Evolutionary conservation across 2,888 invertebrate genomes (phyloP), one percentile per base, ranked within the genome.

Genomic region (Ectemnius lituratus): DNA sequence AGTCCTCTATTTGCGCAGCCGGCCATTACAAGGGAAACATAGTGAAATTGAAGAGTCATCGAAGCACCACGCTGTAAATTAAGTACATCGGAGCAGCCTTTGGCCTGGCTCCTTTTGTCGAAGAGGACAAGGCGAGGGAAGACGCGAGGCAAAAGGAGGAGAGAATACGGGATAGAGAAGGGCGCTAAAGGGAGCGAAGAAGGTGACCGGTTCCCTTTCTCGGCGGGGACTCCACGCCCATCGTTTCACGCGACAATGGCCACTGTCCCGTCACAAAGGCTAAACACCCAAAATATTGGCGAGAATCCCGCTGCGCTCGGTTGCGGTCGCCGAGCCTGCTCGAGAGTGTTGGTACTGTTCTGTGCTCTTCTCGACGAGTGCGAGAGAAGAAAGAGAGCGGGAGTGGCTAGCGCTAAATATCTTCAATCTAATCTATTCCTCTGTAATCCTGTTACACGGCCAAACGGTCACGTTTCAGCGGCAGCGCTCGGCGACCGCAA

Each of bases 231-330:
- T 73, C 61, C 83, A 81, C 80, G 81, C 75, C 82, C 80, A 80
- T 79, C 76, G 73, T 72, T 70, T 73, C 73, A 49, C 74, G 57
- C 72, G 65, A 83, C 83, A 83, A 83, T 83, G 69, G 82, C 71
- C 76, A 78, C 75, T 80, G 67, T 74, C 68, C 66, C 65, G 63
- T 49, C 67, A 83, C 83, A 83, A 89, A 89, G 87, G 86, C 89
- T 87, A 89, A 89, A 89, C 85, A 89, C 85, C 86, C 87, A 89
- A 89, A 90, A 89, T 90, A 90, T 90, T 89, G 88, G 85, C 81
- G 83, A 74, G 88, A 89, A 89, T 89, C 88, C 87, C 75, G 52
- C 16, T 52, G 75, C 61, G 80, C 76, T 70, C 73, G 58, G 23
- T 65, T 16, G 61, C 45, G 65, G 64, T 37, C 60, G 20, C 20